Evolutionary conservation across 1,140 invertebrate genomes (phyloP), one percentile per base, ranked within the genome.

Genomic region (Augochlora pura): DNA sequence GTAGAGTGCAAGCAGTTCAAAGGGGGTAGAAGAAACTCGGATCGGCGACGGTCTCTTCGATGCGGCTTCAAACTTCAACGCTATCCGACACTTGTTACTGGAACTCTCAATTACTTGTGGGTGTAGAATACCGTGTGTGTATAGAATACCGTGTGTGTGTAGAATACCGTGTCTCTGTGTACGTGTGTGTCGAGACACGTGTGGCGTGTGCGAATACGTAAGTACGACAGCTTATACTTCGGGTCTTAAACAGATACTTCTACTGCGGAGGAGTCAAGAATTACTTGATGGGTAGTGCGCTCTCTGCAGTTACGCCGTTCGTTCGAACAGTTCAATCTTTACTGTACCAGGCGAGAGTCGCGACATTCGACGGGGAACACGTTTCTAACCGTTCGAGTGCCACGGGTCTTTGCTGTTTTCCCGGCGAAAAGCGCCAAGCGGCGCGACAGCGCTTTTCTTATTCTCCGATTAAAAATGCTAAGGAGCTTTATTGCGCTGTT

Each of bases 1-100:
- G 49, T 18, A 69, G 60, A 72, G 27, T 64, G 38, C 76, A 78
- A 78, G 76, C 76, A 57, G 38, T n/a, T 72, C 63, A 64, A 71
- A n/a, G 59, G 32, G 68, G 49, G 49, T 46, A 52, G 49, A 52
- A 52, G 49, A 52, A 21, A 52, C 49, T 18, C 49, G 49, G 2
- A 16, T 52, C 49, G 49, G 18, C 49, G 49, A 52, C 18, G 14
- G 18, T 52, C 14, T 52, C 49, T 9, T 52, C 18, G 14, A 52
- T 46, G 42, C 42, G 42, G 42, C 42, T 14, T 46, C 9, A 46
- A 12, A 46, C 42, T 21, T 52, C 16, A 21, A 52, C 16, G 49
- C 49, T 52, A 21, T 52, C 18, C 42, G 42, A 52, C 49, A 18
- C 18, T n/a, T 52, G 49, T 52, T 63, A 70, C 59, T 70, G 66